Evolutionary conservation across 2,113 vertebrate species (phyloP).

Genomic region (Pan paniscus): DNA sequence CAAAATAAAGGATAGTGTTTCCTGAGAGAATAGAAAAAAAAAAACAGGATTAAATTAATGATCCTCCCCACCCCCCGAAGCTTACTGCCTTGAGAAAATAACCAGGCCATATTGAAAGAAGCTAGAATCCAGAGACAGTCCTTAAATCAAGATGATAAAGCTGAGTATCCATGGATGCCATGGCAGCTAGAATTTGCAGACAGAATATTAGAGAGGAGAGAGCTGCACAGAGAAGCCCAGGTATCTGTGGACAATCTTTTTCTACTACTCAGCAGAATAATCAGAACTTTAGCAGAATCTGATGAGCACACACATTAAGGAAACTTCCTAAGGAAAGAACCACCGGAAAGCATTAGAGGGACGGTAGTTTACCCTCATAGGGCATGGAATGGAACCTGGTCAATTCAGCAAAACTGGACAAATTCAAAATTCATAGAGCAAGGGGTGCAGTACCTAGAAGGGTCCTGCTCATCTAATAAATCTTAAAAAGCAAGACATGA

Average conservation of each 20-base stretch:
- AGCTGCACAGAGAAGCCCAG: background rate
- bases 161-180: background rate
- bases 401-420: background rate
- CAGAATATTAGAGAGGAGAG: background rate
- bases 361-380: background rate
- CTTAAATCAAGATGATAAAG: background rate
- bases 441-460: background rate
- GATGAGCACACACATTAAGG: background rate
- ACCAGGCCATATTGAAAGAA: background rate
- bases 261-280: background rate
- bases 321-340: background rate
- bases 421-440: background rate
- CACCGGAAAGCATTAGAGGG: background rate
- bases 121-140: background rate
- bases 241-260: background rate
- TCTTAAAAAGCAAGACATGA: background rate
- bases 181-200: background rate
- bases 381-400: background rate
- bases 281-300: background rate
- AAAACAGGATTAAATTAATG: background rate
- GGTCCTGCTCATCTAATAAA: background rate
- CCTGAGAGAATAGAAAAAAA: background rate
- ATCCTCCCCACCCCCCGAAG: background rate
- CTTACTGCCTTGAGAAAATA: background rate
- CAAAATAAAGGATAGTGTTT: background rate